phyloP scores from a whole-genome alignment of 1,140 invertebrate genomes.

The Drosophila lini region DNA sequence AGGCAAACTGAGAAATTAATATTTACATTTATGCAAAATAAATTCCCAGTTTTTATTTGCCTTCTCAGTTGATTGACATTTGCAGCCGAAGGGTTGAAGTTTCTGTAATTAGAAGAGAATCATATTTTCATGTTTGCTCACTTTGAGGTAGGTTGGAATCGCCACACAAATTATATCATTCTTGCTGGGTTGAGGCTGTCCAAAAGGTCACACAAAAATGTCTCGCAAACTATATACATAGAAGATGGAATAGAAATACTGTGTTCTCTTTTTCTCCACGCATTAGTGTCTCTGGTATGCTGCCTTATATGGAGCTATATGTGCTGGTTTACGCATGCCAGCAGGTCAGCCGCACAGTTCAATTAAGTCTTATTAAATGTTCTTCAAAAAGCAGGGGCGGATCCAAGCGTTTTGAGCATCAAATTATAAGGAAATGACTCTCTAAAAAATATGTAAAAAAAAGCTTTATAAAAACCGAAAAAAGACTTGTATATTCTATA shows the following conservation, averaged over 20 bases:
- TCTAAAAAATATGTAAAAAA: background rate
- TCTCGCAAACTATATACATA: background rate
- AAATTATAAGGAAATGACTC: background rate
- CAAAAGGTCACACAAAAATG: background rate
- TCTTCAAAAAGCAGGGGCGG: constrained; percentile 38
- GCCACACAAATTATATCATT: constrained; percentile 7
- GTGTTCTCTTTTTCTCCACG: background rate
- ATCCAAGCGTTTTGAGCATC: background rate
- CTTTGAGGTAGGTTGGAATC: constrained; percentile 26
- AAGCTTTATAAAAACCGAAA: no score
- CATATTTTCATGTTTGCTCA: constrained; percentile 30
- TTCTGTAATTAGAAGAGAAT: constrained; percentile 38
- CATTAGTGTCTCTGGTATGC: constrained; percentile 23
- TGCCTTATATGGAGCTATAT: constrained; percentile 12
- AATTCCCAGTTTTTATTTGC: constrained; percentile 42
- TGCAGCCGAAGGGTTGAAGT: constrained; percentile 55
- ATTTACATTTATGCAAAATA: constrained; percentile 59
- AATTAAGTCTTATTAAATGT: constrained; percentile 73
- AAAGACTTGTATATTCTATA: background rate
- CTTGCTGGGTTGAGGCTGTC: background rate
- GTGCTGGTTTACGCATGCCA: constrained; percentile 38
- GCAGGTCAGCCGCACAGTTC: constrained; percentile 74
- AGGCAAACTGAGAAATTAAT: constrained; percentile 35
- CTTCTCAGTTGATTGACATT: constrained; percentile 65
- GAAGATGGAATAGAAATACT: background rate